Evolutionary conservation across 2,888 invertebrate species (phyloP).

Genomic region (Morinoia aosen): DNA sequence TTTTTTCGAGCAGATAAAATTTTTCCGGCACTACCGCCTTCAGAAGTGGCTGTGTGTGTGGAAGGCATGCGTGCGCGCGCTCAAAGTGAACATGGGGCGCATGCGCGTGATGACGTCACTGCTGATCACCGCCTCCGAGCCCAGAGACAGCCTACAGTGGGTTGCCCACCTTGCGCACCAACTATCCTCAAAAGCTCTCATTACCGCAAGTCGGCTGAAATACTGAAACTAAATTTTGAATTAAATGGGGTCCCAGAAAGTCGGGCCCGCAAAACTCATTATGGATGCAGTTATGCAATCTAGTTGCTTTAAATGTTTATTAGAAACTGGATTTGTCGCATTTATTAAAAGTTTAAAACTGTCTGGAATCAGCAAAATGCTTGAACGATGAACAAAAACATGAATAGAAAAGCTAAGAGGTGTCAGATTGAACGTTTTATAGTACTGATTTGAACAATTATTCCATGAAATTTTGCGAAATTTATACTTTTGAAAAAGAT

Average conservation of each 20-base stretch:
- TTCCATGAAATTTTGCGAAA: no score
- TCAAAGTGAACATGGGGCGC: conserved; percentile 35
- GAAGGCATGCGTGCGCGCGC: conserved; percentile 43
- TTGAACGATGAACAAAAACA: neutral
- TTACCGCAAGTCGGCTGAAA: neutral
- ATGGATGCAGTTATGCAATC: neutral
- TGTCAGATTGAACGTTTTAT: no score
- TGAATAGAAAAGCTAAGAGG: neutral
- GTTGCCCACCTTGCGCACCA: conserved; percentile 9
- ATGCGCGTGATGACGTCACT: conserved; percentile 6
- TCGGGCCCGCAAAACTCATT: neutral
- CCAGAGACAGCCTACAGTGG: conserved; percentile 27
- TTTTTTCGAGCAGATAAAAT: conserved; percentile 24
- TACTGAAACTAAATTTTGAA: neutral
- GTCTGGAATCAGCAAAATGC: neutral
- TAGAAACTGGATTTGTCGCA: neutral
- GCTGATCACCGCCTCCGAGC: neutral
- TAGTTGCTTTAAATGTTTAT: neutral
- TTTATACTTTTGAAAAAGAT: no score
- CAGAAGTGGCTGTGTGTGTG: conserved; percentile 46
- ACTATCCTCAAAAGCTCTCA: conserved; percentile 18
- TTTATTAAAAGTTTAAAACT: neutral
- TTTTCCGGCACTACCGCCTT: conserved; percentile 48
- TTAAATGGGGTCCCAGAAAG: neutral
- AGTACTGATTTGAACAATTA: no score